Percentiles rank a stretch among this genome's conserved stretches.
Conservation (phyloP, 2,797 vertebrate species). For the Scolopax bukidnonensis region DNA sequence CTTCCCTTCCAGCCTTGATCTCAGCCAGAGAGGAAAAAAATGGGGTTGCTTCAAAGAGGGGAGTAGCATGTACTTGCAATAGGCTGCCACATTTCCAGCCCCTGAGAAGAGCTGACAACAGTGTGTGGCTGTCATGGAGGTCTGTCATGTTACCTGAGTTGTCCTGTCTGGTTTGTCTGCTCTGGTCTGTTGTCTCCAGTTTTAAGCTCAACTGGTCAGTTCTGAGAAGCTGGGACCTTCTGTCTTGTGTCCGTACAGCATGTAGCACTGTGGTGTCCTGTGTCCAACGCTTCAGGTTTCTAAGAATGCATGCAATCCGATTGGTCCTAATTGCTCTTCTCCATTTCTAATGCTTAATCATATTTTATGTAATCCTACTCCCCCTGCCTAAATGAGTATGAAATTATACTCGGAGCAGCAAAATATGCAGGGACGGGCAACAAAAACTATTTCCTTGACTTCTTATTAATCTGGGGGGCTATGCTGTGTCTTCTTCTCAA, state of each 20-base stretch:
- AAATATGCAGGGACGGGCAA: background rate
- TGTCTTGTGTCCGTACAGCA: background rate
- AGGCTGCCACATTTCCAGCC: background rate
- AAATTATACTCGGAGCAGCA: background rate
- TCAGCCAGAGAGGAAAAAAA: background rate
- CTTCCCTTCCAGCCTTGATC: background rate
- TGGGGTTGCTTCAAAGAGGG: background rate
- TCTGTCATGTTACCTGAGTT: background rate
- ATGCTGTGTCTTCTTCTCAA: background rate
- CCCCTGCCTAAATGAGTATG: background rate
- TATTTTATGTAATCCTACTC: conserved; percentile 34
- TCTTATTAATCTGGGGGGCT: background rate
- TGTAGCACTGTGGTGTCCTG: background rate
- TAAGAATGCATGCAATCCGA: background rate
- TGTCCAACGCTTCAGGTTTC: background rate
- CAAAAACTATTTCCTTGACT: background rate
- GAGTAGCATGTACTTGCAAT: background rate
- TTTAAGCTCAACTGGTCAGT: background rate
- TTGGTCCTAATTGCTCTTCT: conserved; percentile 24
- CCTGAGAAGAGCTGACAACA: background rate
- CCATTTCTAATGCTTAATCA: conserved; percentile 27
- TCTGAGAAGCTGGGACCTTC: background rate
- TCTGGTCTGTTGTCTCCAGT: background rate
- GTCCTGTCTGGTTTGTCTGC: background rate
- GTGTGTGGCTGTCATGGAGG: background rate